These are phyloP conservation scores for Cotesia congregata DNA, from an alignment of 2,888 invertebrate species.

Conservation along the genomic window DNA sequence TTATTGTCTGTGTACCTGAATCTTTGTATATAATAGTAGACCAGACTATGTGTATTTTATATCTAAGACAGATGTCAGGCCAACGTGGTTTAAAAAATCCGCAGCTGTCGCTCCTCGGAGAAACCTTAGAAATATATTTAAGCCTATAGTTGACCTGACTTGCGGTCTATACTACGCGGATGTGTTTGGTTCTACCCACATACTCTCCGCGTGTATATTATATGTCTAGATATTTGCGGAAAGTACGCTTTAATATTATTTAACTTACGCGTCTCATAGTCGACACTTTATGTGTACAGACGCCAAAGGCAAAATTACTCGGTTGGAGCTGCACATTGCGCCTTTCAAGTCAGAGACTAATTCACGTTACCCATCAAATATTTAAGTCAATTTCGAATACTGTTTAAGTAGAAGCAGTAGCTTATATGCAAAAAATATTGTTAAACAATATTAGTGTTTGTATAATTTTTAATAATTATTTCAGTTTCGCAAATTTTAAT, in stretches of 20 bases:
- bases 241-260: background rate
- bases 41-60: conserved; percentile 26
- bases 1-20: background rate
- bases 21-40: background rate
- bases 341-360: background rate
- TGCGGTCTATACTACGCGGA: conserved; percentile 9
- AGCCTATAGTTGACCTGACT: conserved; percentile 17
- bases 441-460: background rate
- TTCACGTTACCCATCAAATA: background rate
- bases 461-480: background rate
- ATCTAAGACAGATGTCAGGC: conserved; percentile 36
- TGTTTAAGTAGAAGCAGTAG: background rate
- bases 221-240: background rate
- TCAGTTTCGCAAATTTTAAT: too few species aligned
- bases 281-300: background rate
- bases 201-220: background rate
- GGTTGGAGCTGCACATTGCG: background rate
- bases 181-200: conserved; percentile 21
- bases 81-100: conserved; percentile 41
- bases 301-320: background rate
- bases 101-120: conserved; percentile 43
- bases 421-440: background rate
- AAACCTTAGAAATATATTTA: conserved; percentile 35
- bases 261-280: background rate
- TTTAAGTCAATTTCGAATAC: background rate